Evolutionary conservation across 2,797 vertebrate species (phyloP), one percentile per base, ranked within the genome.

Genomic region (Epinephelus malabaricus): DNA sequence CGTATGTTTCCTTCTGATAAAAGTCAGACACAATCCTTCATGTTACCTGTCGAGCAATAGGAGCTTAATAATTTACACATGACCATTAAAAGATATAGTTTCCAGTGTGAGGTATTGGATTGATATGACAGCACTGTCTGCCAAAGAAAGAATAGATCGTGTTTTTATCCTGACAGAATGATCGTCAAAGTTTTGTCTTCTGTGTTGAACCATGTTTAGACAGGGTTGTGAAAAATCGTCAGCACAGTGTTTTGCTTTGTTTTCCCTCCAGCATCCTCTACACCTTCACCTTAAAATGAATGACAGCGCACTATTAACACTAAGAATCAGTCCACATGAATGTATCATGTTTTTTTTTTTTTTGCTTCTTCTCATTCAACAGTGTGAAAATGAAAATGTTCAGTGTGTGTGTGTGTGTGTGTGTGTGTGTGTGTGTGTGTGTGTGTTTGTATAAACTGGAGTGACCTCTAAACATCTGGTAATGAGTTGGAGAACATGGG

Each of bases 391-490:
- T 58, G 34, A 73, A 78, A 70, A 21, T 76, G 64, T 62, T 55
- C 6, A 51, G 67, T 45, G 46, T 43, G 50, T 56, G 47, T 63
- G 74, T 27, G 25, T 25, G 25, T 25, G 55, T 23, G 51, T 58
- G 73, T 23, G 23, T 23, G 23, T 23, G 23, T 23, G 50, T 56
- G 47, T 63, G 74, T 27, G 25, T 23, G 27, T 2, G 58, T 4
- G 54, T 10, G 61, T 14, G 46, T 69, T 63, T 72, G 43, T 74
- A 6, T 76, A 86, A 80, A 86, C 88, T 78, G 56, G 51, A 81
- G 79, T 88, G 82, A 92, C 87, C 78, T 82, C 85, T 77, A 73
- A 91, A 92, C 91, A 92, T 92, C 90, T 94, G 90, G 92, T 87
- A 86, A 89, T 87, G 87, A 91, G 92, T 75, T 73, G 72, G 68